Conservation (phyloP, 1,140 invertebrate genomes). For the Aleiodes sp. region DNA sequence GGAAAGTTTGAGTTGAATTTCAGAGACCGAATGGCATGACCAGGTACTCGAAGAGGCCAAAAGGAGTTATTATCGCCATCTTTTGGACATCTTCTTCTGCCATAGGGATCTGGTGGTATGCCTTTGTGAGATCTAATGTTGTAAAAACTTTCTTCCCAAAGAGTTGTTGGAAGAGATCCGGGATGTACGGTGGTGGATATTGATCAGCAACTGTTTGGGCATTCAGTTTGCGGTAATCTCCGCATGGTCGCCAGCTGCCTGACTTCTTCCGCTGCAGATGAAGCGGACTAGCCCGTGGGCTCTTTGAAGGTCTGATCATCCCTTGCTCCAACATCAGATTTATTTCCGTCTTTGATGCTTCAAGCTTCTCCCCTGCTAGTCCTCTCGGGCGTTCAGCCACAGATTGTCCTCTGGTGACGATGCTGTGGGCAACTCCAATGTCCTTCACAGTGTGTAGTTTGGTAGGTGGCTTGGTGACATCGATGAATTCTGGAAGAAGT, state of each 20-base stretch:
- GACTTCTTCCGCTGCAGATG: too few relatives aligned
- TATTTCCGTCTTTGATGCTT: too few relatives aligned
- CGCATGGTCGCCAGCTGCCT: background rate
- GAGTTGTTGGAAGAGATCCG: conserved; percentile 47
- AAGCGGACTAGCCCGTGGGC: too few relatives aligned
- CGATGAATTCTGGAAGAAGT: too few relatives aligned
- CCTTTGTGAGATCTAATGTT: conserved; percentile 57
- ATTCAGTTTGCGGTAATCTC: background rate
- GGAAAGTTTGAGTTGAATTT: background rate
- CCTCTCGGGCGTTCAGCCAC: too few relatives aligned
- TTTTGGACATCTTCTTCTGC: conserved; percentile 32
- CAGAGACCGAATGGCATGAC: conserved; percentile 40
- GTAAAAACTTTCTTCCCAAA: conserved; percentile 50
- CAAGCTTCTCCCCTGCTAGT: too few relatives aligned
- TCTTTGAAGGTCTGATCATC: too few relatives aligned
- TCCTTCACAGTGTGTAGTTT: too few relatives aligned
- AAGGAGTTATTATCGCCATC: conserved; percentile 45
- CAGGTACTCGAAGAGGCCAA: conserved; percentile 43
- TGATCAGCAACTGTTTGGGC: background rate
- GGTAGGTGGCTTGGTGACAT: too few relatives aligned
- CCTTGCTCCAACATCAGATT: too few relatives aligned
- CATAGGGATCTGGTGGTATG: conserved; percentile 56
- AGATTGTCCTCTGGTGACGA: conserved; percentile 45
- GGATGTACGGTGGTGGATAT: conserved; percentile 42
- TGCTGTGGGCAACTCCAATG: conserved; percentile 23